A percentile compares a stretch with the other conserved stretches of the same genome.
Conservation (phyloP, 2,888 invertebrate species). For the Andrena trimmerana region DNA sequence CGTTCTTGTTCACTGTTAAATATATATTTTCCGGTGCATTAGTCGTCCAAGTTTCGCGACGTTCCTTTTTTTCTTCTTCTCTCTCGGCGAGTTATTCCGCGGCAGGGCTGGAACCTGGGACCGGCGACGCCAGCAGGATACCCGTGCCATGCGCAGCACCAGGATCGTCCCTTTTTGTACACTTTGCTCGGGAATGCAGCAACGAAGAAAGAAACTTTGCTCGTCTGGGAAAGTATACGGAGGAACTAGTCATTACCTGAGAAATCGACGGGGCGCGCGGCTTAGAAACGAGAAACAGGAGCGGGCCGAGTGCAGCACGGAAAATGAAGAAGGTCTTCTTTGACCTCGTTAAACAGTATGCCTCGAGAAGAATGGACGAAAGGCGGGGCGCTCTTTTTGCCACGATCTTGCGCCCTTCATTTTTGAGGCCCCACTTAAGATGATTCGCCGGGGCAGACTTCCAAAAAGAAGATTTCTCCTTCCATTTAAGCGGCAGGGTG, state of each 20-base stretch:
- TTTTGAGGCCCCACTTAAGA: conserved; percentile 28
- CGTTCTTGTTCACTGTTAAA: conserved; percentile 56
- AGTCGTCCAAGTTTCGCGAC: conserved; percentile 68
- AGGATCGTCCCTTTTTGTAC: conserved; percentile 43
- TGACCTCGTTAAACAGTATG: conserved; percentile 56
- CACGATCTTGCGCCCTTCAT: conserved; percentile 7
- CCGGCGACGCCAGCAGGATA: conserved; percentile 8
- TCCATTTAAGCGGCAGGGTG: not conserved
- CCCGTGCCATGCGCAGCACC: conserved; percentile 17
- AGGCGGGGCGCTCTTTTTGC: not conserved
- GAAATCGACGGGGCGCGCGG: conserved; percentile 41
- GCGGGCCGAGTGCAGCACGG: conserved; percentile 5
- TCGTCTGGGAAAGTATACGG: conserved; percentile 41
- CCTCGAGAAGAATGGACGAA: conserved; percentile 31
- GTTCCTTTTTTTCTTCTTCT: conserved; percentile 47
- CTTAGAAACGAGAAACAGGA: conserved; percentile 25
- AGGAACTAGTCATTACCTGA: conserved; percentile 71
- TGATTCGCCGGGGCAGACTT: conserved; percentile 11
- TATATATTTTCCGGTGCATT: conserved; percentile 77
- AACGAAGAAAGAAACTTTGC: conserved; percentile 47
- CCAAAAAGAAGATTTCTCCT: not conserved
- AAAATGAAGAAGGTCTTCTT: conserved; percentile 51
- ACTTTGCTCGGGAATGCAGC: conserved; percentile 50
- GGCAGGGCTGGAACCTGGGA: not conserved
- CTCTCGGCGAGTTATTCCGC: conserved; percentile 44